Evolutionary conservation across 2,797 vertebrate genomes (phyloP).

Genomic region (Melanogrammus aeglefinus): DNA sequence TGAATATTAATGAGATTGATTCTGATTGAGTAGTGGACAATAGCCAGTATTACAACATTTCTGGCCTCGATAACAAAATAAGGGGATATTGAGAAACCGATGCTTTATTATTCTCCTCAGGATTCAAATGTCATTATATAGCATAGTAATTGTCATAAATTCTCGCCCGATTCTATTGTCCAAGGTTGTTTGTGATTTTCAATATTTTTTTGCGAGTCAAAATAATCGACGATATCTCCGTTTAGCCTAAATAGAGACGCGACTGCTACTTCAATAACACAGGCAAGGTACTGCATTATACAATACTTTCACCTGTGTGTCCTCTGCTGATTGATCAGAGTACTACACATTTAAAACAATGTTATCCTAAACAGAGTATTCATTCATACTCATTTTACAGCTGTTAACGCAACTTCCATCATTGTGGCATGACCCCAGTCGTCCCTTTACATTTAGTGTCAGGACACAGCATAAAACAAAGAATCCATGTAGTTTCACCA

Average conservation of each 20-base stretch:
- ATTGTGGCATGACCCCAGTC: background rate
- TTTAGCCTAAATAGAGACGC: background rate
- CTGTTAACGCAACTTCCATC: background rate
- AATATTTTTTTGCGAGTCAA: background rate
- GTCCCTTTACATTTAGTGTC: background rate
- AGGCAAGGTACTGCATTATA: background rate
- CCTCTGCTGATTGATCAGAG: background rate
- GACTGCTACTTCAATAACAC: background rate
- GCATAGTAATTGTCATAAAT: background rate
- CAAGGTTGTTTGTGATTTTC: background rate
- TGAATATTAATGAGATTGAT: background rate
- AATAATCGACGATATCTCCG: background rate
- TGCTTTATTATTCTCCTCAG: background rate
- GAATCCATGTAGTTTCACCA: no score
- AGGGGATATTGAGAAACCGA: background rate
- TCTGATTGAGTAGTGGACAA: background rate
- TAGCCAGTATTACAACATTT: background rate
- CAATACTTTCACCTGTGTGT: background rate
- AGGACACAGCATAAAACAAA: no score
- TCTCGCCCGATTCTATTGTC: background rate
- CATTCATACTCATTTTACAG: background rate
- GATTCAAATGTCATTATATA: background rate
- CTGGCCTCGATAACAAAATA: background rate
- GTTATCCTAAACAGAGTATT: background rate
- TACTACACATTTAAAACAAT: background rate